These are phyloP conservation scores for Hemichromis elongatus DNA, from an alignment of 2,113 vertebrate genomes.

Conservation along the genomic window DNA sequence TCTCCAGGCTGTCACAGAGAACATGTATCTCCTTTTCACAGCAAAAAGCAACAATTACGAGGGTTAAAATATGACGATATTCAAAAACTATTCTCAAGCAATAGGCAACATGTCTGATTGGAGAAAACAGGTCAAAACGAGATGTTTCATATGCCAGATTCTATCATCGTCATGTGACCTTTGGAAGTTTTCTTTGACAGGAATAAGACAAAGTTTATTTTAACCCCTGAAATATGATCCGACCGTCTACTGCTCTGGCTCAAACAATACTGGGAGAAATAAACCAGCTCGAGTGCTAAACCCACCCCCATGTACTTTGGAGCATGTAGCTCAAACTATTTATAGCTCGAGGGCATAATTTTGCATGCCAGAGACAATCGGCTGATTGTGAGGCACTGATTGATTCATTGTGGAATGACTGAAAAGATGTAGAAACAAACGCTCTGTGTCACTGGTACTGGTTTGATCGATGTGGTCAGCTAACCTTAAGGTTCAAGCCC, in stretches of 20 bases:
- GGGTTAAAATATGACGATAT: background rate
- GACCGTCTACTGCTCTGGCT: background rate
- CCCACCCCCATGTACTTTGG: background rate
- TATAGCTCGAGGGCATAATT: background rate
- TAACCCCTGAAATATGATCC: background rate
- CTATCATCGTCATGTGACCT: rapidly evolving
- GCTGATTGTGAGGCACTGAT: background rate
- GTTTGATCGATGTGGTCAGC: background rate
- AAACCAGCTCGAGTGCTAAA: background rate
- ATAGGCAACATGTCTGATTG: background rate
- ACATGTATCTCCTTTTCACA: background rate
- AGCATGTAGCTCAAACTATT: background rate
- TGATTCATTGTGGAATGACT: background rate
- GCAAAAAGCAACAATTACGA: background rate
- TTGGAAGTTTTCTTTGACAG: background rate
- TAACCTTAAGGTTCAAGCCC: background rate
- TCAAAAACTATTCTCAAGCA: rapidly evolving
- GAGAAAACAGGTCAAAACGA: background rate
- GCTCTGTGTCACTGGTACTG: background rate
- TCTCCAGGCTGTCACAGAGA: background rate
- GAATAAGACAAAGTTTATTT: background rate
- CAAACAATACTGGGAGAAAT: background rate
- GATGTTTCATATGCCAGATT: background rate
- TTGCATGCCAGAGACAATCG: background rate
- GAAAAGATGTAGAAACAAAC: background rate